Evolutionary conservation across 2,888 invertebrate genomes (phyloP).

Genomic region (Euproctis similis): DNA sequence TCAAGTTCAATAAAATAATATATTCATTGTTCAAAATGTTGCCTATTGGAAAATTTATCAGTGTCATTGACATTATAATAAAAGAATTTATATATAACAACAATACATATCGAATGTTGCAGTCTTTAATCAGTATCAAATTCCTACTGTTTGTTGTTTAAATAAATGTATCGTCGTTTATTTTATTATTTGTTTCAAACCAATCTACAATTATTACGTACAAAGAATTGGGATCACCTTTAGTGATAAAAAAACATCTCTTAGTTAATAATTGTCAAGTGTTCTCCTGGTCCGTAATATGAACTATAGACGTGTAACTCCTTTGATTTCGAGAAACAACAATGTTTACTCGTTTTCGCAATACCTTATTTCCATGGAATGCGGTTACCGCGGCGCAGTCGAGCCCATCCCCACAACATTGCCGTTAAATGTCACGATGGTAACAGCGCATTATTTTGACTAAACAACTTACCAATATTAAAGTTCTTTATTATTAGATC

Average conservation of each 20-base stretch:
- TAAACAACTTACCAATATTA: too few relatives aligned
- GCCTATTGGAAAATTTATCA: slow-evolving; percentile 12
- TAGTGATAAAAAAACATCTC: too few relatives aligned
- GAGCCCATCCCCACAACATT: slow-evolving; percentile 38
- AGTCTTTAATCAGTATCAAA: slow-evolving; percentile 11
- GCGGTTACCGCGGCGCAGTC: slow-evolving; percentile 55
- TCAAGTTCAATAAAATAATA: too few relatives aligned
- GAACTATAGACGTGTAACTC: too few relatives aligned
- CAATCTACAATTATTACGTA: too few relatives aligned
- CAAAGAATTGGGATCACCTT: too few relatives aligned
- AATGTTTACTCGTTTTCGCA: slow-evolving; percentile 42
- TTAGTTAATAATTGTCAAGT: too few relatives aligned
- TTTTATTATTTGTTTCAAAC: too few relatives aligned
- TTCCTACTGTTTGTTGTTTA: background rate
- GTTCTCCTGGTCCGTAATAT: too few relatives aligned
- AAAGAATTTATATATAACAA: too few relatives aligned
- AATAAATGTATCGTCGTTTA: too few relatives aligned
- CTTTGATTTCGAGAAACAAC: slow-evolving; percentile 13
- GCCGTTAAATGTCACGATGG: slow-evolving; percentile 58
- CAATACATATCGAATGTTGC: slow-evolving; percentile 15
- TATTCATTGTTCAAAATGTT: background rate
- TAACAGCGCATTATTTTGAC: slow-evolving; percentile 51
- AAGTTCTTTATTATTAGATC: too few relatives aligned
- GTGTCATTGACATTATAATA: slow-evolving; percentile 20
- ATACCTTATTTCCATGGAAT: slow-evolving; percentile 44